Evolutionary conservation across 1,140 invertebrate species (phyloP), one percentile per base, ranked within the genome.

Genomic region (Penaeus indicus): DNA sequence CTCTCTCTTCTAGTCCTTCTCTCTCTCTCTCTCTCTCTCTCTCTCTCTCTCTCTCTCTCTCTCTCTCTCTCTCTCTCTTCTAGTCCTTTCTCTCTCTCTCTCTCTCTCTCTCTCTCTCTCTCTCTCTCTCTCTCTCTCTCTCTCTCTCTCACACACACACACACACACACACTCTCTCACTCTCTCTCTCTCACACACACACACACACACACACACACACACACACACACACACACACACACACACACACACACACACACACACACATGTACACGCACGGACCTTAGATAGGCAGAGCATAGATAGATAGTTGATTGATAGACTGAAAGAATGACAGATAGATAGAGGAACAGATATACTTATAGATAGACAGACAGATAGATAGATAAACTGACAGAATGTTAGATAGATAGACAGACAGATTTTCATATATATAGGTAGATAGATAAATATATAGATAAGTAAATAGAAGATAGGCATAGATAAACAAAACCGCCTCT

Each of bases 181-280:
- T 62, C 79, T 61, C 79, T 61, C 79, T 38, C 79, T 61, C 79
- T 62, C 79, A 81, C 21, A 81, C 77, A 79, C 77, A 79, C 32
- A 79, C 77, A 79, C 77, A 79, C 77, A 79, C 79, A 81, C 47
- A 81, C 47, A 81, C 32, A 47, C 79, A 81, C 79, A 81, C 79
- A 81, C 47, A 81, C 47, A 81, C 79, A 81, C 79, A 81, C 42
- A 81, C 79, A 81, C 79, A 81, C 19, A 81, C n/a, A 38, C 19
- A 81, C 18, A 60, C 47, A 21, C 38, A 32, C 16, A 7, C 38
- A 25, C 38, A 60, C 38, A 60, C 11, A 60, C 38, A 25, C 18
- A 54, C 38, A 54, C 38, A 54, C 38, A 54, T 47, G 25, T 47
- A 54, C 38, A 54, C 38, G 25, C 38, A 54, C 38, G 13, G 1